These are phyloP conservation scores for Anabacerthia variegaticeps DNA, from an alignment of 2,797 vertebrate genomes.

Conservation along the genomic window DNA sequence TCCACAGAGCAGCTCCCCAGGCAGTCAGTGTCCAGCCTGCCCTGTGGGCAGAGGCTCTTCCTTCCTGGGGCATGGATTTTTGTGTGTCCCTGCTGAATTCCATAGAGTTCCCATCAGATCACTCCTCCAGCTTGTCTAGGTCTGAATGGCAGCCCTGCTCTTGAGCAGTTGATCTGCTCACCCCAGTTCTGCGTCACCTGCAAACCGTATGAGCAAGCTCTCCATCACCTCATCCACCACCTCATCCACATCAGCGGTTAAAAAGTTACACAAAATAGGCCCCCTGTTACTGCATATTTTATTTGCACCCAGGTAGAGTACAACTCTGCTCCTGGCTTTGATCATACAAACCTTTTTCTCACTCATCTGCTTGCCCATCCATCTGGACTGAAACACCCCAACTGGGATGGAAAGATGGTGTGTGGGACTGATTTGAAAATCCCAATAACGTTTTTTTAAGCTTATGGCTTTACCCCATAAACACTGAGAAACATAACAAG, in stretches of 20 bases:
- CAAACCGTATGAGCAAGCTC: neutral
- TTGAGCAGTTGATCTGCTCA: neutral
- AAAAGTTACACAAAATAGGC: no score
- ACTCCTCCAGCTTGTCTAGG: neutral
- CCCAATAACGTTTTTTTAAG: neutral
- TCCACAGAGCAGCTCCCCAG: neutral
- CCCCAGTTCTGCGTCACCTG: neutral
- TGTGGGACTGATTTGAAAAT: neutral
- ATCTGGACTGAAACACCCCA: neutral
- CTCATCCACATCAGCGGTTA: accelerated
- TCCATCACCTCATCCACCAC: no score
- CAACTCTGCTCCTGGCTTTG: neutral
- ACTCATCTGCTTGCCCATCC: neutral
- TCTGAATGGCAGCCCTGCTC: neutral
- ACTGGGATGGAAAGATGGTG: neutral
- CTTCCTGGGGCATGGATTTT: neutral
- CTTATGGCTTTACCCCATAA: accelerated
- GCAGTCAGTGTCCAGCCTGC: neutral
- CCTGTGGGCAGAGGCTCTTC: neutral
- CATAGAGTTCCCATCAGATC: accelerated
- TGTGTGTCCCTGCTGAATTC: neutral
- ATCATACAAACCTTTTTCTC: neutral
- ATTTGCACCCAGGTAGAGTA: neutral
- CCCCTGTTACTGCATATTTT: neutral
- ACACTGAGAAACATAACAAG: neutral